Evolutionary conservation across 2,797 vertebrate genomes (phyloP).

Genomic region (Smutsia gigantea): DNA sequence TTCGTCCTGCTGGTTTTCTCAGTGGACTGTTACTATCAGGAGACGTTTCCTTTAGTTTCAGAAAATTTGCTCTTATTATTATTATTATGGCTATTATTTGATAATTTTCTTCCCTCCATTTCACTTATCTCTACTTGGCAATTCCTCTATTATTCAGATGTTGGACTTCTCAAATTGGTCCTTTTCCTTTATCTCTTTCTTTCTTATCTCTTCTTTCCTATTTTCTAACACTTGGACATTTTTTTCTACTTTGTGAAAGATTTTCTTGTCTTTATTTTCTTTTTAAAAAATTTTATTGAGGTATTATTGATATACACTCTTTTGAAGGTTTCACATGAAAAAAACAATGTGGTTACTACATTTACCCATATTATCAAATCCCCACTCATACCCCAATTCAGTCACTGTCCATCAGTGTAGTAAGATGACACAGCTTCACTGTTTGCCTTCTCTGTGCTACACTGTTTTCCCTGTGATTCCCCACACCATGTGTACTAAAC

Average conservation of each 20-base stretch:
- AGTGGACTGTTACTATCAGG: background rate
- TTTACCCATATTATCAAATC: no score
- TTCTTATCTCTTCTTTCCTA: background rate
- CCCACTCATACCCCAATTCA: no score
- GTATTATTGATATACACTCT: no score
- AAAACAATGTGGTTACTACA: no score
- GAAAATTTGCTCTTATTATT: background rate
- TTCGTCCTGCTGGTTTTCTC: background rate
- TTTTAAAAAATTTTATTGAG: no score
- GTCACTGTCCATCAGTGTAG: no score
- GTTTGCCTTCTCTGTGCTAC: no score
- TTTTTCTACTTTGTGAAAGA: constrained; percentile 4
- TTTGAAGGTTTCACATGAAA: no score
- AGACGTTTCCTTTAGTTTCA: background rate
- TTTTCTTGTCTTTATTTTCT: background rate
- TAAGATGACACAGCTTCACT: no score
- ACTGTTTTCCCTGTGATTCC: no score
- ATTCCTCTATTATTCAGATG: background rate
- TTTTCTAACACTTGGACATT: background rate
- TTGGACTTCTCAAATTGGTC: background rate
- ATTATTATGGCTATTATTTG: background rate
- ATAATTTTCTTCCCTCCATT: background rate
- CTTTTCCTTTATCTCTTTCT: constrained; percentile 8
- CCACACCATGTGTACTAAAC: no score
- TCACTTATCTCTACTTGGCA: background rate